These are phyloP conservation scores for Centruroides vittatus DNA, from an alignment of 1,140 invertebrate genomes.

Conservation along the genomic window DNA sequence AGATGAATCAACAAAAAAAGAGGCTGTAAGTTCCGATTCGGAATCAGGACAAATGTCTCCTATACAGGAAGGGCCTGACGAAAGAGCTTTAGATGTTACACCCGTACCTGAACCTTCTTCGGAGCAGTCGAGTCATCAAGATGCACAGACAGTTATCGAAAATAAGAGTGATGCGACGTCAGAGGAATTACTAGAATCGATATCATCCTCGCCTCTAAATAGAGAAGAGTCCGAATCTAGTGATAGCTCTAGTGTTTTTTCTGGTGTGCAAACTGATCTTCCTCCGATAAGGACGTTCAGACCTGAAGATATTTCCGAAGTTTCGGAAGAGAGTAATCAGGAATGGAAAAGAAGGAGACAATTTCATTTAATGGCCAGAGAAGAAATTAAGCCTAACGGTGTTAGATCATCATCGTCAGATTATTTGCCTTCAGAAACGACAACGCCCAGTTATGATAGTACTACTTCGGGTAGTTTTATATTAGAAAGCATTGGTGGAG, in stretches of 20 bases:
- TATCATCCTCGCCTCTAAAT: background rate
- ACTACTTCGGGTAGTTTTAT: slow-evolving; percentile 25
- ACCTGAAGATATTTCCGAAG: slow-evolving; percentile 16
- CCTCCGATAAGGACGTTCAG: background rate
- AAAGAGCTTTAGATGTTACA: slow-evolving; percentile 6
- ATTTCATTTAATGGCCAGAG: background rate
- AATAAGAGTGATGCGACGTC: slow-evolving; percentile 11
- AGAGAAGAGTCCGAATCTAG: slow-evolving; percentile 3
- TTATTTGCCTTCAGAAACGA: slow-evolving; percentile 14
- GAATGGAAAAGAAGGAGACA: background rate
- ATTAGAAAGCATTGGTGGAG: slow-evolving; percentile 10
- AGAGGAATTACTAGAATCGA: slow-evolving; percentile 5
- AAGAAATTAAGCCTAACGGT: background rate
- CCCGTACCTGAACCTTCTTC: slow-evolving; percentile 13
- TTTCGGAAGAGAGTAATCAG: slow-evolving; percentile 20
- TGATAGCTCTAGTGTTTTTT: slow-evolving; percentile 13
- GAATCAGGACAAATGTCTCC: background rate
- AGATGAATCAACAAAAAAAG: slow-evolving; percentile 17
- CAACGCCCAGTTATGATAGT: slow-evolving; percentile 23
- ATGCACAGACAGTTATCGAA: slow-evolving; percentile 14
- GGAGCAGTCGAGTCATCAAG: slow-evolving; percentile 14
- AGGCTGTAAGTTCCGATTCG: background rate
- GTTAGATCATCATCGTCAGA: slow-evolving; percentile 13
- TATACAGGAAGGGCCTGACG: background rate
- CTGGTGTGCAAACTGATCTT: slow-evolving; percentile 5